Evolutionary conservation across 2,113 vertebrate species (phyloP).

Genomic region (Malurus elegans): DNA sequence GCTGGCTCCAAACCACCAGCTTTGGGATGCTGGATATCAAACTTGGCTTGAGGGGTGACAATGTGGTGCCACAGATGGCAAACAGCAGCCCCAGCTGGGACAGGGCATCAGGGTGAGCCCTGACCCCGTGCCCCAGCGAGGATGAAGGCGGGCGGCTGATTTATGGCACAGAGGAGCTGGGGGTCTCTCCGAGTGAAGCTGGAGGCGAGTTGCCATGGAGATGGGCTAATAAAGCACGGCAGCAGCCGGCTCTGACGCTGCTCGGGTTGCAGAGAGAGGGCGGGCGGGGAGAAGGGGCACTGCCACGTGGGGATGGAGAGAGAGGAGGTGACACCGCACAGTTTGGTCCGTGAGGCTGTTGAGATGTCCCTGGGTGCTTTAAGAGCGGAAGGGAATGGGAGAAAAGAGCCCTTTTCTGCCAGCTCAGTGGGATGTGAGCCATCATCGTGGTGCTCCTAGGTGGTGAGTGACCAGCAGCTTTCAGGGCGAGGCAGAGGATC

Average conservation of each 20-base stretch:
- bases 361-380: background rate
- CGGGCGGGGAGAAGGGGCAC: background rate
- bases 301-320: background rate
- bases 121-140: background rate
- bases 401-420: background rate
- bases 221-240: slow-evolving; percentile 59
- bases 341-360: background rate
- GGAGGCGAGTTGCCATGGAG: slow-evolving; percentile 63
- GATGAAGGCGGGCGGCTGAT: background rate
- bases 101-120: background rate
- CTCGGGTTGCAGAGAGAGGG: background rate
- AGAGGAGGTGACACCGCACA: background rate
- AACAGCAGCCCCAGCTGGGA: background rate
- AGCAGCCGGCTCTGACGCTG: slow-evolving; percentile 17
- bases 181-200: slow-evolving; percentile 46
- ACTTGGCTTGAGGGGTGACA: background rate
- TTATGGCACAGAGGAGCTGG: slow-evolving; percentile 1
- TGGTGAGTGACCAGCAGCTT: background rate
- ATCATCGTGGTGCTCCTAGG: background rate
- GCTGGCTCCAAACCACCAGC: background rate
- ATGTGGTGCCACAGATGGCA: rapidly evolving
- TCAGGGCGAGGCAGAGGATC: background rate
- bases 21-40: background rate
- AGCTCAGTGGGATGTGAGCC: background rate
- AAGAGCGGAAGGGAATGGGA: background rate